Evolutionary conservation across 2,888 invertebrate genomes (phyloP), one percentile per base, ranked within the genome.

Genomic region (Ichneumoninae sp.): DNA sequence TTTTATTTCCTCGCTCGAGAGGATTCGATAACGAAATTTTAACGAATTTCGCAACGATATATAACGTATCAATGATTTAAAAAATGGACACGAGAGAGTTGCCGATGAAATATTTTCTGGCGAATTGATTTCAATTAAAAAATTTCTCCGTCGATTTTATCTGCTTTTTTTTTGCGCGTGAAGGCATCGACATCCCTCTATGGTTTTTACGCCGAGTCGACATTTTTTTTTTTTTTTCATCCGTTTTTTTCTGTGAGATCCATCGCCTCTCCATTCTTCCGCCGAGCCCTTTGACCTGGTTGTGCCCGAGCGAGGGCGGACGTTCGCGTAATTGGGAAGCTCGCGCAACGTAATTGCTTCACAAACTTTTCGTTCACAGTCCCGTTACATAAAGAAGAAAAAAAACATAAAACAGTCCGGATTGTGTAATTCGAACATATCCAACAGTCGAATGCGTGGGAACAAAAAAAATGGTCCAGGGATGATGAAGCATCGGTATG

Each of bases 351-450:
- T 79, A 71, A 79, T 79, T 71, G 79, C 65, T 66, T 73, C 71
- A 66, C 50, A 57, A 80, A 80, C 65, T 74, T 65, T 74, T 65
- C 60, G 33, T 26, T 57, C 26, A 57, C 57, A 22, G 57, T 26
- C 1, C 13, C 33, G 33, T 6, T 63, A 50, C 30, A 13, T n/a
- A 26, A 40, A 44, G 44, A 5, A 22, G 7, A 10, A 16, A 22
- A n/a, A 19, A 26, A 36, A 36, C 30, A 70, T 33, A 50, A 79
- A 47, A 52, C 50, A 63, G 26, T 70, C 52, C 63, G 50, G 47
- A 44, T 80, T 66, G 57, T 66, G 73, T 26, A 80, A 57, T 66
- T 80, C 44, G 52, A 65, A 63, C 40, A 66, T 73, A 73, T 73
- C 57, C 40, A 44, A 50, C 40, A 10, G 50, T 19, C 44, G 16